Conservation (phyloP, 2,797 vertebrate species). For the Pseudochirops corinnae region DNA sequence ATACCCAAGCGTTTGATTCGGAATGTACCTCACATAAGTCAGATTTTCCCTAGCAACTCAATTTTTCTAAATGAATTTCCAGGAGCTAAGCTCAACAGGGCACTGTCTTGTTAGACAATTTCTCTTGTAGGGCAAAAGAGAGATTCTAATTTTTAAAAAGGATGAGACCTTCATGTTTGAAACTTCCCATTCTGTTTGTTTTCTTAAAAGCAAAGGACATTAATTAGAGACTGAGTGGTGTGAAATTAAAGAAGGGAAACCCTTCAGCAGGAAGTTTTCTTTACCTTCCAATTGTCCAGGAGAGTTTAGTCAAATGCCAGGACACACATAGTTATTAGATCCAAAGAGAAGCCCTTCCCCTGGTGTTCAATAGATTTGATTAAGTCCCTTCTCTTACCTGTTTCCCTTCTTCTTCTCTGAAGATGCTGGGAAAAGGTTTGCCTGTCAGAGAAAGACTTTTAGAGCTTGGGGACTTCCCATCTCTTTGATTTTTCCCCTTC, state of each 20-base stretch:
- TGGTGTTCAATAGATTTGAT: not conserved
- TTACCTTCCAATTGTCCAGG: not conserved
- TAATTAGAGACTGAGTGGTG: not conserved
- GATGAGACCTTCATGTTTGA: not conserved
- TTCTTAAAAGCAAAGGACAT: not conserved
- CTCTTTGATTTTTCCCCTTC: not conserved
- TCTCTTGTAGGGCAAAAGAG: not conserved
- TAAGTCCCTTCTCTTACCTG: not conserved
- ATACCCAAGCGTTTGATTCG: not conserved
- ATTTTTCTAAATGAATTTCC: not conserved
- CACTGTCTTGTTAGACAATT: not conserved
- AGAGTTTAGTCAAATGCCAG: not conserved
- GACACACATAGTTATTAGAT: not conserved
- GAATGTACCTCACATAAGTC: not conserved
- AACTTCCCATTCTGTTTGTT: not conserved
- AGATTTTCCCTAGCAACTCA: not conserved
- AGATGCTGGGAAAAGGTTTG: not conserved
- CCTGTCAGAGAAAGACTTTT: not conserved
- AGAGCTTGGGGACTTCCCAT: not conserved
- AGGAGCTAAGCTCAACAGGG: not conserved
- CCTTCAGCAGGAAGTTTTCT: not conserved
- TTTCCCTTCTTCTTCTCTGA: not conserved
- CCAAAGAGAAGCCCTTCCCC: not conserved
- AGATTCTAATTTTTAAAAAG: not conserved
- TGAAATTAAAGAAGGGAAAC: not conserved